phyloP scores from a whole-genome alignment of 2,797 vertebrate genomes.

The Manis javanica region DNA sequence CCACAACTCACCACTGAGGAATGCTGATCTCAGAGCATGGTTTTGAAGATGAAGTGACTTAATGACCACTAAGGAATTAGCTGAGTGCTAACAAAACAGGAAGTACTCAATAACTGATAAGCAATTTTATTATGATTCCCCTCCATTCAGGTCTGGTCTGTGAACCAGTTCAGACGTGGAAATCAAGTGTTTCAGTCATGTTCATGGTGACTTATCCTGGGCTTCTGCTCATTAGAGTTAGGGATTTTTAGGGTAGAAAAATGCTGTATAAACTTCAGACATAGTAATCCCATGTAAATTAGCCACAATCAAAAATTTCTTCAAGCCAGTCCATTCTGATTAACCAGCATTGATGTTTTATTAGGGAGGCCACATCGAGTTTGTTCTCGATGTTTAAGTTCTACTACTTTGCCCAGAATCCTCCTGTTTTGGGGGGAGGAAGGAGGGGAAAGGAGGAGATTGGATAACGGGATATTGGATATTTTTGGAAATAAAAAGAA shows the following conservation, averaged over 20 bases:
- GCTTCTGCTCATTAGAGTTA: not conserved
- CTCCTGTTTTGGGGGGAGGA: too few relatives aligned
- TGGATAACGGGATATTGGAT: not conserved
- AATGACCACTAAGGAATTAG: not conserved
- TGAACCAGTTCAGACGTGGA: not conserved
- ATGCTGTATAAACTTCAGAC: not conserved
- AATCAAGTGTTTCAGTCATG: not conserved
- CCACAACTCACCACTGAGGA: not conserved
- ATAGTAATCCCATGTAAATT: not conserved
- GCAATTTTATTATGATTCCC: not conserved
- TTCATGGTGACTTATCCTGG: not conserved
- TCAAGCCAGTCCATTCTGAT: not conserved
- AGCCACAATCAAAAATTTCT: not conserved
- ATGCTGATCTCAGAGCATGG: not conserved
- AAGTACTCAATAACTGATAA: not conserved
- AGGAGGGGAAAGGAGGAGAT: not conserved
- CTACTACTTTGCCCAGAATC: not conserved
- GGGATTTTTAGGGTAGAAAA: not conserved
- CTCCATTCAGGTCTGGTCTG: not conserved
- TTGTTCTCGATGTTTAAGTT: not conserved
- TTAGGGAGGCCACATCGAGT: not conserved
- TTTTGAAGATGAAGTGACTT: not conserved
- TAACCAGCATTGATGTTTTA: not conserved
- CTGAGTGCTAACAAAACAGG: not conserved
- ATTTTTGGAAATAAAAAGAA: not conserved